phyloP scores from a whole-genome alignment of 2,113 vertebrate species.

The Protomyctophum bolini region DNA sequence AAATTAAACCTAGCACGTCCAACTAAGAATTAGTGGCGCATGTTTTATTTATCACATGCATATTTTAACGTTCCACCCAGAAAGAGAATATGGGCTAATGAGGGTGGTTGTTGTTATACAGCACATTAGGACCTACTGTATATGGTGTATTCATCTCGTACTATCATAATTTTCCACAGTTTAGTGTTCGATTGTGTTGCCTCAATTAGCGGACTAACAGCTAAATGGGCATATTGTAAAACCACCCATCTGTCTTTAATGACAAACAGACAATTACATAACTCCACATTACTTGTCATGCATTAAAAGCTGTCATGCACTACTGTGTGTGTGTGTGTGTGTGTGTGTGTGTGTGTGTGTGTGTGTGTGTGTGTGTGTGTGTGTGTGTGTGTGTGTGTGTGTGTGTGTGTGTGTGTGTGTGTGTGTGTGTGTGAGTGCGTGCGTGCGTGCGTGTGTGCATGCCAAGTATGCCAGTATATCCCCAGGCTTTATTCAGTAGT shows the following conservation, averaged over 20 bases:
- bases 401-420: conserved; percentile 12
- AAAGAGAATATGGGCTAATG: conserved; percentile 31
- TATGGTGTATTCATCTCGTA: not conserved
- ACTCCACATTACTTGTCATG: conserved; percentile 48
- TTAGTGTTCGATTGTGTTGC: conserved; percentile 29
- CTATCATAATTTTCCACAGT: conserved; percentile 35
- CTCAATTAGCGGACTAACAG: conserved; percentile 48
- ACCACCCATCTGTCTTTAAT: conserved; percentile 33
- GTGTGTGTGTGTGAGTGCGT: conserved; percentile 4
- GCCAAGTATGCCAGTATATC: conserved; percentile 50
- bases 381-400: conserved; percentile 6
- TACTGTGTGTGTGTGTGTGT: conserved; percentile 17
- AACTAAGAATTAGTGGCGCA: conserved; percentile 4
- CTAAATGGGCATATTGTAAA: conserved; percentile 23
- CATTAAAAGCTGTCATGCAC: conserved; percentile 29
- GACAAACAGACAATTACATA: conserved; percentile 50
- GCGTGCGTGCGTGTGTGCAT: conserved; percentile 10
- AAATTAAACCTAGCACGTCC: conserved; percentile 3
- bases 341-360: conserved; percentile 11
- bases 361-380: conserved; percentile 20
- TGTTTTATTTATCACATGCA: conserved; percentile 6
- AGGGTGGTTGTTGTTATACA: conserved; percentile 32
- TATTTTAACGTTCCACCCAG: conserved; percentile 8
- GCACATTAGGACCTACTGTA: conserved; percentile 11
- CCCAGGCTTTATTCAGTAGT: conserved; percentile 44